These are phyloP conservation scores for Meloidogyne hapla DNA, from an alignment of 1,140 invertebrate genomes.

Conservation along the genomic window DNA sequence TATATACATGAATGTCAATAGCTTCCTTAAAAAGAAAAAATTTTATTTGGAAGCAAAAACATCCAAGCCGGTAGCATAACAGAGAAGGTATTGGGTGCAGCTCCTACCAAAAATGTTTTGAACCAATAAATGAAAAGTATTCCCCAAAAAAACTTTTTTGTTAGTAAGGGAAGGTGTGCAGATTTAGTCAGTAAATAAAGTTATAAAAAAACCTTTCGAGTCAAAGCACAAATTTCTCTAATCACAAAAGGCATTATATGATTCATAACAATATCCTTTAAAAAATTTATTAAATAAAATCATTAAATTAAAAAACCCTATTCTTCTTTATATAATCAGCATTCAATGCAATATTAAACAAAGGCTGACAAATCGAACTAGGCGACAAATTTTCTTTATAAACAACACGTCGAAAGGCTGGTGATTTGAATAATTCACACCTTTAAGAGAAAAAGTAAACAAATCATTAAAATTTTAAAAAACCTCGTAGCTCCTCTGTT, in stretches of 20 bases:
- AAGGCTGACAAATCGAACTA: conserved; percentile 36
- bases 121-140: no score
- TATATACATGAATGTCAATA: conserved; percentile 35
- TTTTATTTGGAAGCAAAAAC: background rate
- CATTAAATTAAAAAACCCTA: background rate
- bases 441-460: background rate
- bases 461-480: background rate
- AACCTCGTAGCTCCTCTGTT: conserved; percentile 1
- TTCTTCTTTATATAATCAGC: conserved; percentile 29
- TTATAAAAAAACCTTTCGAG: conserved; percentile 23
- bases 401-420: conserved; percentile 35
- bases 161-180: no score
- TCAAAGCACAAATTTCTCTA: conserved; percentile 37
- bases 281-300: background rate
- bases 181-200: no score
- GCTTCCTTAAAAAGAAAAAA: conserved; percentile 22
- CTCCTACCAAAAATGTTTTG: no score
- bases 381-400: conserved; percentile 35
- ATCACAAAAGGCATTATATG: conserved; percentile 37
- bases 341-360: conserved; percentile 33
- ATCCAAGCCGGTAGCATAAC: no score
- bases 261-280: conserved; percentile 25
- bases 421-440: background rate
- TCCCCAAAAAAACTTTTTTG: no score
- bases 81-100: no score